These are phyloP conservation scores for Pedetes capensis DNA, from an alignment of 2,113 vertebrate species.

Conservation along the genomic window DNA sequence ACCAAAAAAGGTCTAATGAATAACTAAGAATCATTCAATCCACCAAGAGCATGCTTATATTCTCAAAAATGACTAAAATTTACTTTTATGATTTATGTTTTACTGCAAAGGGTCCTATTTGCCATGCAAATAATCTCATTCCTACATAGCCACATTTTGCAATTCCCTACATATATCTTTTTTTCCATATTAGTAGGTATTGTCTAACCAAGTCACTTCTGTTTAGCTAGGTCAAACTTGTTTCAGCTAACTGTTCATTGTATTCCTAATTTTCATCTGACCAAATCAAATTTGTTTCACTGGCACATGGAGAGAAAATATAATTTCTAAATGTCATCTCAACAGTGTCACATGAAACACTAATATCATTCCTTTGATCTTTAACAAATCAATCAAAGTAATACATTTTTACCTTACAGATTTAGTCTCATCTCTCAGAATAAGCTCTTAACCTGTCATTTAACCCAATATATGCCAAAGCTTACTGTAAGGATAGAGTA, in stretches of 20 bases:
- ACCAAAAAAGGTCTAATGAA: constrained; percentile 7
- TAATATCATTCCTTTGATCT: not conserved
- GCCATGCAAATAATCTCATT: constrained; percentile 63
- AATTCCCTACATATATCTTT: constrained; percentile 44
- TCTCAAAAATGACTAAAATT: constrained; percentile 57
- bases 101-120: constrained; percentile 49
- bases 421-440: constrained; percentile 43
- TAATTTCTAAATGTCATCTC: constrained; percentile 57
- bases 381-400: constrained; percentile 33
- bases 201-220: constrained; percentile 54
- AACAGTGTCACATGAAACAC: constrained; percentile 15
- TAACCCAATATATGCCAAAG: not conserved
- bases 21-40: constrained; percentile 48
- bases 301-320: constrained; percentile 9
- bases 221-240: constrained; percentile 55
- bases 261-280: constrained; percentile 53
- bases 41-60: not conserved
- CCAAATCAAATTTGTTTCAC: constrained; percentile 57
- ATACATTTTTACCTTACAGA: constrained; percentile 2
- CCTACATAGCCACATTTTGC: constrained; percentile 48
- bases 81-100: constrained; percentile 59
- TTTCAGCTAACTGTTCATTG: constrained; percentile 50
- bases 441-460: constrained; percentile 12
- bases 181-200: constrained; percentile 40
- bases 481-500: not conserved